Percentiles rank a stretch among this genome's conserved stretches.
Evolutionary conservation across 2,113 vertebrate species (phyloP).

Genomic region (Cricetomys ansorgei): DNA sequence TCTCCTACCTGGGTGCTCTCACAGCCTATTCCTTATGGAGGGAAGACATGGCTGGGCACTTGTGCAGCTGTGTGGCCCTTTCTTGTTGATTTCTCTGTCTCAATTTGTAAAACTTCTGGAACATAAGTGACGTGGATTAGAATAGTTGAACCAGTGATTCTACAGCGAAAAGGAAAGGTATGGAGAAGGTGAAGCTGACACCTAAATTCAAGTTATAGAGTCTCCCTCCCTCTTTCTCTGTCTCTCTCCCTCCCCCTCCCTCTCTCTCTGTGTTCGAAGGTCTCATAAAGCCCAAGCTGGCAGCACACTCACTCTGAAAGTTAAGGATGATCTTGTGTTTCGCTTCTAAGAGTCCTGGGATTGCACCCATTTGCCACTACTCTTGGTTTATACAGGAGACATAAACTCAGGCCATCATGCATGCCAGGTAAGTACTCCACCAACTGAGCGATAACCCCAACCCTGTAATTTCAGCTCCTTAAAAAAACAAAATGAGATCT

Average conservation of each 20-base stretch:
- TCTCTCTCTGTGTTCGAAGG: neutral
- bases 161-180: rapidly evolving
- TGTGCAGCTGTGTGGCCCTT: neutral
- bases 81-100: neutral
- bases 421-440: too few species aligned
- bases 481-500: neutral
- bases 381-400: neutral
- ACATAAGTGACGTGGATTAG: neutral
- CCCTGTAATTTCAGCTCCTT: neutral
- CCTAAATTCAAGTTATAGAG: too few species aligned
- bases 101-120: neutral
- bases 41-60: neutral
- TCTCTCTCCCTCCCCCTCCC: too few species aligned
- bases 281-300: neutral
- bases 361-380: neutral
- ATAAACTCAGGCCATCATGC: neutral
- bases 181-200: neutral
- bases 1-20: neutral
- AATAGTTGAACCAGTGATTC: neutral
- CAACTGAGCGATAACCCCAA: neutral
- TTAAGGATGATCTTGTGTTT: neutral
- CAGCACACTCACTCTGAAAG: neutral
- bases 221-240: too few species aligned
- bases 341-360: neutral
- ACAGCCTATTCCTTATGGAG: neutral